Conservation (phyloP, 2,113 vertebrate genomes). For the Lepisosteus osseus region DNA sequence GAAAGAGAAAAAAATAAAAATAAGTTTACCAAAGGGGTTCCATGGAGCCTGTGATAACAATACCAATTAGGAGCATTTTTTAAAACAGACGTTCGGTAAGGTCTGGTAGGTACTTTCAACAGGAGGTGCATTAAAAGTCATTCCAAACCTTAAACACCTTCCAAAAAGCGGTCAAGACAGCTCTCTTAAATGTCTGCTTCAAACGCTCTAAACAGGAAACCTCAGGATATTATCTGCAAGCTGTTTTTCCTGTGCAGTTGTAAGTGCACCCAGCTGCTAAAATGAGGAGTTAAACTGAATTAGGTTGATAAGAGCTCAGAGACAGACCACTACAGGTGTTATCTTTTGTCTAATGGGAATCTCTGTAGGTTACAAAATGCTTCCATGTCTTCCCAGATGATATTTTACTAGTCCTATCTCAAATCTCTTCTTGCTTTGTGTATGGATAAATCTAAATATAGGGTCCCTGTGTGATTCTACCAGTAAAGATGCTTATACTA, state of each 20-base stretch:
- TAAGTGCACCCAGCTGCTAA: not conserved
- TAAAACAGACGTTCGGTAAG: no score
- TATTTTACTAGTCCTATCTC: no score
- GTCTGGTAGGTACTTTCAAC: no score
- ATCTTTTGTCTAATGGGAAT: slow-evolving; percentile 2
- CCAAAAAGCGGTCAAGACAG: not conserved
- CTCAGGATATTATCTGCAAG: not conserved
- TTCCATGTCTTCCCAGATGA: no score
- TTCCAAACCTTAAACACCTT: not conserved
- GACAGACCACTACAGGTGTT: not conserved
- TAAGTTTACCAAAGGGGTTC: no score
- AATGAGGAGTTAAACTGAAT: not conserved
- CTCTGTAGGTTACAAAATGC: not conserved
- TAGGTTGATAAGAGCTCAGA: not conserved
- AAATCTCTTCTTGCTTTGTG: no score
- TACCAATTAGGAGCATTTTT: no score
- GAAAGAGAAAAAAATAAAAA: no score
- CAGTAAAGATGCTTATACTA: no score
- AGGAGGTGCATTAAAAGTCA: not conserved
- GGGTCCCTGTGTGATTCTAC: no score
- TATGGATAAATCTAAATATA: no score
- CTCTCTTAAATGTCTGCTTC: not conserved
- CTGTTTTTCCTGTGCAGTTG: not conserved
- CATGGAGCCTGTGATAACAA: no score
- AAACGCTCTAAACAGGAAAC: not conserved